A percentile compares a stretch with the other conserved stretches of the same genome.
These are phyloP conservation scores for Coremacera marginata DNA, from an alignment of 2,888 invertebrate genomes.

Conservation along the genomic window DNA sequence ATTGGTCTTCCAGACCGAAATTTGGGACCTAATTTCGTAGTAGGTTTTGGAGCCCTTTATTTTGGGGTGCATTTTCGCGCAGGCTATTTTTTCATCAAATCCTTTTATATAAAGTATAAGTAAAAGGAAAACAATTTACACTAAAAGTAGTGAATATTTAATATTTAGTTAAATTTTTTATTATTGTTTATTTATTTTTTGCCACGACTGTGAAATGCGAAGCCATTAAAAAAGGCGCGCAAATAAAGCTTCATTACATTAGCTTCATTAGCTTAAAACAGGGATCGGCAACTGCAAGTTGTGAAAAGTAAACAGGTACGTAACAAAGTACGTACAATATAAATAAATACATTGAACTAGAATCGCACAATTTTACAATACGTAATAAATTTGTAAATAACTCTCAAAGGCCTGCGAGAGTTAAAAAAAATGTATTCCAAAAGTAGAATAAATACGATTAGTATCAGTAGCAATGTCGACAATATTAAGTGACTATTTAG, in stretches of 20 bases:
- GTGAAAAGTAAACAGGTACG: background rate
- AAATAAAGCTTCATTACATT: background rate
- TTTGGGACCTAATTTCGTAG: no score
- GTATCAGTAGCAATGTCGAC: background rate
- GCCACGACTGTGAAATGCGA: background rate
- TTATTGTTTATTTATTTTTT: no score
- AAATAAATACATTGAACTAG: background rate
- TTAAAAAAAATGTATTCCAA: background rate
- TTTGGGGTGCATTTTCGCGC: no score
- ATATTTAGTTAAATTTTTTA: no score
- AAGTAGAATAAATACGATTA: conserved; percentile 11
- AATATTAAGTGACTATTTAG: background rate
- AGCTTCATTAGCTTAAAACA: conserved; percentile 1
- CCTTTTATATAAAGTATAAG: no score
- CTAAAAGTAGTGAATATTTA: no score
- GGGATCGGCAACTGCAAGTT: background rate
- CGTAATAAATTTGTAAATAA: background rate
- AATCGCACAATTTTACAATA: background rate
- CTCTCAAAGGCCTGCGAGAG: background rate
- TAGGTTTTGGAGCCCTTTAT: no score
- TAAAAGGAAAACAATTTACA: no score
- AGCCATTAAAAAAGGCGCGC: background rate
- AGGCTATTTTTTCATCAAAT: no score
- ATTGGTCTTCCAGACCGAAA: no score
- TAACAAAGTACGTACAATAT: background rate